A percentile compares a stretch with the other conserved stretches of the same genome.
Conservation (phyloP, 2,113 vertebrate species). For the Oreochromis aureus region DNA sequence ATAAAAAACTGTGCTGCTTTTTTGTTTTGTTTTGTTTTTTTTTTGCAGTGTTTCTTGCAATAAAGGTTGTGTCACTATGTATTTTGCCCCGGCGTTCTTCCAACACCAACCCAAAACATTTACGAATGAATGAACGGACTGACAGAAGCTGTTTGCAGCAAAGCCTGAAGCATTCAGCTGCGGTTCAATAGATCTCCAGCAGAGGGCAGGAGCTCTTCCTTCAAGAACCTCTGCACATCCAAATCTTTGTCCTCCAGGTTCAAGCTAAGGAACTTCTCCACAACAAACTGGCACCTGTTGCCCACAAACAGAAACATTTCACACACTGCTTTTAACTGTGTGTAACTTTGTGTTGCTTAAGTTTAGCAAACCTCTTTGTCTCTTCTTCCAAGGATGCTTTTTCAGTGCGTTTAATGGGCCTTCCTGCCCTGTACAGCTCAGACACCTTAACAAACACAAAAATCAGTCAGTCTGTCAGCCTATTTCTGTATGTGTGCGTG, state of each 20-base stretch:
- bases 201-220: conserved; percentile 77
- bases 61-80: neutral
- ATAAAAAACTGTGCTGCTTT: neutral
- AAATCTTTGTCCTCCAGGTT: conserved; percentile 81
- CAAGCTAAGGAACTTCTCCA: conserved; percentile 84
- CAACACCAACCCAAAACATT: neutral
- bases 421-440: conserved; percentile 80
- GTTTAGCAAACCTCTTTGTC: conserved; percentile 50
- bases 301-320: neutral
- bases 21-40: neutral
- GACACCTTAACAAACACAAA: conserved; percentile 69
- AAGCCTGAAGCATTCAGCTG: neutral
- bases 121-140: neutral
- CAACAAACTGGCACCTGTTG: conserved; percentile 78
- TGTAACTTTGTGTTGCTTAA: neutral
- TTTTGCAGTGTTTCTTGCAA: neutral
- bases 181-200: conserved; percentile 63
- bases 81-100: neutral
- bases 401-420: conserved; percentile 71
- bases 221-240: conserved; percentile 81
- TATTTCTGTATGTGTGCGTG: neutral
- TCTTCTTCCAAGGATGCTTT: conserved; percentile 53
- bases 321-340: neutral
- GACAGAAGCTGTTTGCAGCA: neutral
- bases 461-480: neutral